Evolutionary conservation across 2,888 invertebrate species (phyloP).

Genomic region (Andrena flavipes): DNA sequence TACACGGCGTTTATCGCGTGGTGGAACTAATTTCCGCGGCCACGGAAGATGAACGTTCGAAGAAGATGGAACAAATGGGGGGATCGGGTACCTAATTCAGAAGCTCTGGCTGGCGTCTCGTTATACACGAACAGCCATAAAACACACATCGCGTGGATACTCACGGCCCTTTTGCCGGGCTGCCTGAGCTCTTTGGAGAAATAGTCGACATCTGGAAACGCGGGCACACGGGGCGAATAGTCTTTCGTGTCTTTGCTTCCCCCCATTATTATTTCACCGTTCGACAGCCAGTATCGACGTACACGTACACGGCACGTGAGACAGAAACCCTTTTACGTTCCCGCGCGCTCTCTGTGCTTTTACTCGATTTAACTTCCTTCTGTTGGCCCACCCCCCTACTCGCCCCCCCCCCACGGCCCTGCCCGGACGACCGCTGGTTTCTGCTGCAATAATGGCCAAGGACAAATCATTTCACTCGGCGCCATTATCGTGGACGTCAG

Average conservation of each 20-base stretch:
- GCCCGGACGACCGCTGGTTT: slow-evolving; percentile 41
- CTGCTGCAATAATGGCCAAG: slow-evolving; percentile 70
- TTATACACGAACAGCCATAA: slow-evolving; percentile 55
- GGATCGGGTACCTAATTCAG: slow-evolving; percentile 48
- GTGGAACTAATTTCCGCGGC: slow-evolving; percentile 61
- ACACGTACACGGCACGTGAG: slow-evolving; percentile 78
- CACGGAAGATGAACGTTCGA: slow-evolving; percentile 56
- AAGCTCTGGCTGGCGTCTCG: slow-evolving; percentile 47
- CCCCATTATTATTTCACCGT: slow-evolving; percentile 80
- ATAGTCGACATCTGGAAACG: slow-evolving; percentile 52
- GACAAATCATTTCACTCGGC: slow-evolving; percentile 74
- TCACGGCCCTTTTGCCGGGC: slow-evolving; percentile 22
- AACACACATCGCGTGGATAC: slow-evolving; percentile 40
- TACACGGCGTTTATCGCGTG: background rate
- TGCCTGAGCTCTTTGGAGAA: slow-evolving; percentile 58
- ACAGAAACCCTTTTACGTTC: slow-evolving; percentile 74
- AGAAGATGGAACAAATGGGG: slow-evolving; percentile 53
- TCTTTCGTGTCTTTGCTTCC: slow-evolving; percentile 57
- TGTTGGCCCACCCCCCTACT: slow-evolving; percentile 15
- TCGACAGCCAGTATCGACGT: slow-evolving; percentile 75
- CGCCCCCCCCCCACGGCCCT: background rate
- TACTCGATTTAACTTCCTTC: slow-evolving; percentile 75
- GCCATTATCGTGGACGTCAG: slow-evolving; percentile 62
- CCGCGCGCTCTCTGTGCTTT: slow-evolving; percentile 67
- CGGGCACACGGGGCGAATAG: slow-evolving; percentile 31